phyloP scores from a whole-genome alignment of 2,888 invertebrate species.

The Linyphia triangularis region DNA sequence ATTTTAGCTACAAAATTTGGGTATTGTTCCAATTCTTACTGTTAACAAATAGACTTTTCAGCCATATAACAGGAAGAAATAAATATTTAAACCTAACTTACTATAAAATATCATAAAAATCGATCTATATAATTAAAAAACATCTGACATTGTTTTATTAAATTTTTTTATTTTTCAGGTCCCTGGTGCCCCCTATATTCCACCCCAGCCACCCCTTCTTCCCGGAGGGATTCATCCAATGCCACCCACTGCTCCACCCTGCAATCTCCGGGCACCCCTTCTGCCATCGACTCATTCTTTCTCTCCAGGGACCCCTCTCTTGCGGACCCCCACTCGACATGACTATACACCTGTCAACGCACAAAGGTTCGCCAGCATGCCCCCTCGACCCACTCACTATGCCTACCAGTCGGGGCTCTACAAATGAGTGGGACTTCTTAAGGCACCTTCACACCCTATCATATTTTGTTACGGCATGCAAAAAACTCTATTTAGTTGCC shows the following conservation, averaged over 20 bases:
- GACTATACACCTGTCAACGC: constrained; percentile 66
- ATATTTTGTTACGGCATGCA: no score
- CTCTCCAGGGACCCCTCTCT: constrained; percentile 40
- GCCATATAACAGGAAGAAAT: no score
- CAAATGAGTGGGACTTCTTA: constrained; percentile 17
- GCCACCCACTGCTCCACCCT: background rate
- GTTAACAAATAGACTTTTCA: no score
- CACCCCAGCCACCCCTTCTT: constrained; percentile 45
- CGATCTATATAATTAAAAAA: no score
- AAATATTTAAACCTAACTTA: no score
- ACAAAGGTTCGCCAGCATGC: constrained; percentile 60
- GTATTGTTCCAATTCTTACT: no score
- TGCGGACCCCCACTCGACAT: constrained; percentile 47
- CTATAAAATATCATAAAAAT: no score
- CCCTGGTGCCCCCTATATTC: constrained; percentile 58
- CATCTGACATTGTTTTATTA: no score
- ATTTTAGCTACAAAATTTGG: no score
- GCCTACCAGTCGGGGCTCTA: constrained; percentile 57
- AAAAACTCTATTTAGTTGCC: no score
- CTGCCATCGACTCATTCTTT: constrained; percentile 58
- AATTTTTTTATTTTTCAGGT: constrained; percentile 41
- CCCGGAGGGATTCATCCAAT: constrained; percentile 42
- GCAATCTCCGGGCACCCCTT: background rate
- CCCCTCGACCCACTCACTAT: constrained; percentile 35
- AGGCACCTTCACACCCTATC: background rate